Evolutionary conservation across 1,140 invertebrate genomes (phyloP).

Genomic region (Colletes gigas): DNA sequence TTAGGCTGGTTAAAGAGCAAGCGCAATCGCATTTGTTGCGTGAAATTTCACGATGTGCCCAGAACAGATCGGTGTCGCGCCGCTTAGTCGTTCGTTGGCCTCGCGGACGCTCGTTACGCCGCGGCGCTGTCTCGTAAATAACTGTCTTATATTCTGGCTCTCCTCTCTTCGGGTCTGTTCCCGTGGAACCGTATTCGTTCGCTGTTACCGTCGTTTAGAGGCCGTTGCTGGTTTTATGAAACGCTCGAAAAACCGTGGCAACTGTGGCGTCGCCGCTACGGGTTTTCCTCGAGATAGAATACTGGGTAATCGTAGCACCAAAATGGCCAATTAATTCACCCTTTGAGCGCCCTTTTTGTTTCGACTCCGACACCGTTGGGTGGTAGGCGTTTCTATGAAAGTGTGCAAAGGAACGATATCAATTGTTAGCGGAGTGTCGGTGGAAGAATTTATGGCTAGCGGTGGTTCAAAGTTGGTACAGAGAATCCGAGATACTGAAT

Average conservation of each 20-base stretch:
- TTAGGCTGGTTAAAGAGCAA: constrained; percentile 42
- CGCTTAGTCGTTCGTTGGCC: constrained; percentile 74
- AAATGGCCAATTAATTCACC: constrained; percentile 24
- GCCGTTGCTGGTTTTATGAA: constrained; percentile 58
- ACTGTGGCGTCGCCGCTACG: constrained; percentile 48
- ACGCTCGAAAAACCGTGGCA: constrained; percentile 60
- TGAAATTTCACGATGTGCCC: constrained; percentile 73
- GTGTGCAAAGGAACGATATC: no score
- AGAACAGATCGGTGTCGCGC: constrained; percentile 76
- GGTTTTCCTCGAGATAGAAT: constrained; percentile 24
- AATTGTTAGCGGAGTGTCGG: no score
- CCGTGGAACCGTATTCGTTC: constrained; percentile 52
- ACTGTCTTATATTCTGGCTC: constrained; percentile 72
- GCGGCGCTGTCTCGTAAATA: constrained; percentile 76
- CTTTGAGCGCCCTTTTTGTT: not conserved
- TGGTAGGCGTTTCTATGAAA: no score
- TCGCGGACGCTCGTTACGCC: constrained; percentile 74
- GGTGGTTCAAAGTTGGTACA: no score
- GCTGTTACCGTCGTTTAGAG: constrained; percentile 58
- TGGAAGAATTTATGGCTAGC: no score
- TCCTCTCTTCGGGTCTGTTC: constrained; percentile 48
- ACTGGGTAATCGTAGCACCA: constrained; percentile 20
- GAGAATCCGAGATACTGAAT: no score
- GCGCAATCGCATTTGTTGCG: constrained; percentile 70
- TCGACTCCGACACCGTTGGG: no score